Evolutionary conservation across 2,888 invertebrate genomes (phyloP).

Genomic region (Drepana falcataria): DNA sequence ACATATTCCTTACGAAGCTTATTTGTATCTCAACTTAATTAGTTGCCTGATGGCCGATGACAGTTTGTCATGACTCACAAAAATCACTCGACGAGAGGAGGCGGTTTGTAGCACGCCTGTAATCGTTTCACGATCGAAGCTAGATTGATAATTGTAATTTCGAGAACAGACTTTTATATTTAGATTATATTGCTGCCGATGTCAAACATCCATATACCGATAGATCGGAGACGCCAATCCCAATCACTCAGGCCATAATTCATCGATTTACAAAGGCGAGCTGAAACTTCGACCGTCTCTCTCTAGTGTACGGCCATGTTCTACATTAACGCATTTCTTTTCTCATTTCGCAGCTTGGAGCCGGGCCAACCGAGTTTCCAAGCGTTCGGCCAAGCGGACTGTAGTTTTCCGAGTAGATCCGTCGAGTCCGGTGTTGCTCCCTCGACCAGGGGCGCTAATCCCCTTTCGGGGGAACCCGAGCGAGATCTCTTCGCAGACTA

Average conservation of each 20-base stretch:
- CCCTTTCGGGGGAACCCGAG: constrained; percentile 51
- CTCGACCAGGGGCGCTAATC: constrained; percentile 40
- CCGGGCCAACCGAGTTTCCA: constrained; percentile 77
- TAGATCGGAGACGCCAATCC: constrained; percentile 62
- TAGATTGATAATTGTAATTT: constrained; percentile 34
- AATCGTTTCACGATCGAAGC: constrained; percentile 26
- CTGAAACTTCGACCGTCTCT: constrained; percentile 65
- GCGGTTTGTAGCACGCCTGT: constrained; percentile 9
- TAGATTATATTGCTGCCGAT: constrained; percentile 57
- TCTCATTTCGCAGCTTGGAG: constrained; percentile 79
- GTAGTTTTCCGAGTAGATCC: constrained; percentile 75
- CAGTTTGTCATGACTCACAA: neutral
- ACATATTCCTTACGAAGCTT: neutral
- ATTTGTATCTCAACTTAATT: neutral
- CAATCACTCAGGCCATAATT: constrained; percentile 72
- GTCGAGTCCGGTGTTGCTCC: constrained; percentile 70
- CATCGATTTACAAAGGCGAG: constrained; percentile 65
- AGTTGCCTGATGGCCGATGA: neutral
- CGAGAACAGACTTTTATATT: constrained; percentile 50
- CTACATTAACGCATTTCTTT: constrained; percentile 73
- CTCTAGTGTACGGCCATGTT: constrained; percentile 62
- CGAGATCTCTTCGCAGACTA: constrained; percentile 55
- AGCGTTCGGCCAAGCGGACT: constrained; percentile 70
- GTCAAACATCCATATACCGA: constrained; percentile 67
- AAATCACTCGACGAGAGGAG: neutral